Evolutionary conservation across 2,797 vertebrate genomes (phyloP).

Genomic region (Acipenser ruthenus): DNA sequence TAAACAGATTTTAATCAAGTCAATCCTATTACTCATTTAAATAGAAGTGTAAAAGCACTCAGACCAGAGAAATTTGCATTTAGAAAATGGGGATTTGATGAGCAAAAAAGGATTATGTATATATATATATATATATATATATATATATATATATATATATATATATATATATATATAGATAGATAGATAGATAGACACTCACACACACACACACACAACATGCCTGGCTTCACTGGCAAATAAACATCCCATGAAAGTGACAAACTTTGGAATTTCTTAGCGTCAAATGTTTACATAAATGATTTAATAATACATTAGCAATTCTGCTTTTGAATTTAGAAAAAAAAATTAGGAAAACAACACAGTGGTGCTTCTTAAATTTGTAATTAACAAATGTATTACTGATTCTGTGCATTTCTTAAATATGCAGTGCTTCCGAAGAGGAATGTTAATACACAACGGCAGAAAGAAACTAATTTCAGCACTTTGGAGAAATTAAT

Average conservation of each 20-base stretch:
- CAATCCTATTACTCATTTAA: constrained; percentile 76
- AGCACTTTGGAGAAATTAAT: constrained; percentile 82
- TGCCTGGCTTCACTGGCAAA: constrained; percentile 74
- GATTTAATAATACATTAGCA: constrained; percentile 76
- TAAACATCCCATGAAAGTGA: constrained; percentile 78
- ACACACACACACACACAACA: constrained; percentile 35
- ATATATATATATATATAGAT: constrained; percentile 78
- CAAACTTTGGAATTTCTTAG: constrained; percentile 79
- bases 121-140: constrained; percentile 53
- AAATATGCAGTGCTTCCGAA: constrained; percentile 77
- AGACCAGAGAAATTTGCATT: constrained; percentile 75
- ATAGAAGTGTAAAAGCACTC: constrained; percentile 77
- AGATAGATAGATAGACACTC: constrained; percentile 45
- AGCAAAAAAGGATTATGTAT: constrained; percentile 77
- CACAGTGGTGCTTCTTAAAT: constrained; percentile 78
- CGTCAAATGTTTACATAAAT: constrained; percentile 77
- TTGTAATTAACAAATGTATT: constrained; percentile 86
- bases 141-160: constrained; percentile 52
- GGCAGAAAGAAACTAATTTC: constrained; percentile 79
- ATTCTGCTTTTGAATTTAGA: constrained; percentile 63
- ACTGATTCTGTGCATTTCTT: constrained; percentile 75
- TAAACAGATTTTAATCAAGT: constrained; percentile 77
- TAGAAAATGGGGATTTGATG: constrained; percentile 76
- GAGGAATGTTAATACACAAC: constrained; percentile 79
- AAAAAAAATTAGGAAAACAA: constrained; percentile 73